Base-by-base conservation (phyloP, 2,888 invertebrate species). In the Andrena flavipes region DNA sequence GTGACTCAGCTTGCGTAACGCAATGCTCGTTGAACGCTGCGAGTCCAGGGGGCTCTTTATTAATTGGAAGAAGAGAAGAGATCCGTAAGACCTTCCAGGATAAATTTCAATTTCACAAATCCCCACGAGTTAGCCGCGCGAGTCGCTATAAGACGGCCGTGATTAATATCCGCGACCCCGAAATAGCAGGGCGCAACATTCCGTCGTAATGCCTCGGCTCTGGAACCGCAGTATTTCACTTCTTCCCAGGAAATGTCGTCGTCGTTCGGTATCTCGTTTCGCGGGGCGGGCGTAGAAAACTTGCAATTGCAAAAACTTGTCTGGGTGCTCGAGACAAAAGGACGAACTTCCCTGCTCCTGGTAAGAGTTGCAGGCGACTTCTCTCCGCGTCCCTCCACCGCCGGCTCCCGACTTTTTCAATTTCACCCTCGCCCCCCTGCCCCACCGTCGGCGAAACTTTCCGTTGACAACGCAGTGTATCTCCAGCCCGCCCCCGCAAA, bases 251-350 rank as follows among this genome's bases (percentile, higher is more conserved):
- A 89, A 88, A 89, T 80, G 87, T 84, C 75, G 86, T 82, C 74
- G 69, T 81, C 76, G 84, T 76, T 80, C 82, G 85, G 87, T 86
- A 84, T 88, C 84, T 85, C 75, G 80, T 85, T 84, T 78, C 56
- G 81, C 65, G 69, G 59, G 59, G 60, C 68, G 76, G 62, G 68
- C 78, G 78, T 80, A 78, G 88, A 83, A 89, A 91, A 91, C 86
- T 91, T 89, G 87, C 89, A 84, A 90, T 90, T 85, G 90, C 88
- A 91, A 91, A 90, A 91, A 91, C 89, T 90, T 90, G 91, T 91
- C 90, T 91, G 88, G 56, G 86, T 87, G 79, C 81, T 77, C 76
- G 74, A 80, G 86, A 88, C 83, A 88, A 88, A 88, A 87, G 83
- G 71, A 80, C 62, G 23, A 88, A 88, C 81, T 87, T 88, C 82